Percentiles rank a stretch among this genome's conserved stretches.
Evolutionary conservation across 2,888 invertebrate species (phyloP).

Genomic region (Calliopum simillimum): DNA sequence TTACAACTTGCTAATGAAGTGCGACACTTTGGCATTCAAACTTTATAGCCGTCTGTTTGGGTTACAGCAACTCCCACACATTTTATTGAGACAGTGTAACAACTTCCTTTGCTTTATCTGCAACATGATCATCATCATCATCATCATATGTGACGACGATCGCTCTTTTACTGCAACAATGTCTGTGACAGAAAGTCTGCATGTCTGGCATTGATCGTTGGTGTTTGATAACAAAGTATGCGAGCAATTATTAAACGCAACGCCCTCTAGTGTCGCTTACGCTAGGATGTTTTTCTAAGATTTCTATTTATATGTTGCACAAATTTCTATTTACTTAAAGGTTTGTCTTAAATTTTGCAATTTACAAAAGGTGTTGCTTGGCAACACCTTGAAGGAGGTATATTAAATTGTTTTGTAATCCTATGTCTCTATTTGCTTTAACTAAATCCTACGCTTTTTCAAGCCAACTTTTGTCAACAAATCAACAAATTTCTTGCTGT

Average conservation of each 20-base stretch:
- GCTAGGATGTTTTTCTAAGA: background rate
- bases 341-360: constrained; percentile 8
- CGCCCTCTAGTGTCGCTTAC: constrained; percentile 2
- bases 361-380: constrained; percentile 7
- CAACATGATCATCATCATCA: constrained; percentile 6
- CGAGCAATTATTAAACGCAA: background rate
- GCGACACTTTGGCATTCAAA: constrained; percentile 25
- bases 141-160: background rate
- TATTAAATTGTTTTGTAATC: background rate
- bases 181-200: no score
- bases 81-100: background rate
- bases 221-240: constrained; percentile 1
- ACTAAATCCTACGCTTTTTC: background rate
- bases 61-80: background rate
- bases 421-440: background rate
- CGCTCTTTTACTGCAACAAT: background rate
- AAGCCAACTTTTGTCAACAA: background rate
- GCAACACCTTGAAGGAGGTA: constrained; percentile 16
- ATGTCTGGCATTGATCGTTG: no score
- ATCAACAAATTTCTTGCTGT: constrained; percentile 7
- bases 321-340: background rate
- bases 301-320: background rate
- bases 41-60: background rate
- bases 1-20: constrained; percentile 21
- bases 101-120: background rate